Evolutionary conservation across 1,140 invertebrate species (phyloP).

Genomic region (Drosophila tristis): DNA sequence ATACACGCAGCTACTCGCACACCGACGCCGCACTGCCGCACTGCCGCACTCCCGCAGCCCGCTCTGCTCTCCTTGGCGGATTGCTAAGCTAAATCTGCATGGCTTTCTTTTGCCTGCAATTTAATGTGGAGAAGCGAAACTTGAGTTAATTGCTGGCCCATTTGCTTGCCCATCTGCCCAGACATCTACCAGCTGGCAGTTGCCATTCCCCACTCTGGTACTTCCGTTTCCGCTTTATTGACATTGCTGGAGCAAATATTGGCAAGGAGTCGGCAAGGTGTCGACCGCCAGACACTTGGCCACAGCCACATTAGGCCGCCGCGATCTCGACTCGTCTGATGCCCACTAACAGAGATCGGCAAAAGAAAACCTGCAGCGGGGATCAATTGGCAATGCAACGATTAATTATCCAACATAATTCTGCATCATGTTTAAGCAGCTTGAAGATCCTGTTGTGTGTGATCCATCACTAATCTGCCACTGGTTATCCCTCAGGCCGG

Average conservation of each 20-base stretch:
- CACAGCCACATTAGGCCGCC: neutral
- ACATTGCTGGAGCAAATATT: slow-evolving; percentile 67
- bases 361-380: too few species aligned
- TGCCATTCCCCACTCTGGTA: slow-evolving; percentile 17
- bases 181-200: neutral
- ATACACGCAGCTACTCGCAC: too few species aligned
- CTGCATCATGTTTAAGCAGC: too few species aligned
- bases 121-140: too few species aligned
- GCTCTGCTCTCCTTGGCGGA: too few species aligned
- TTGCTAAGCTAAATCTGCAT: too few species aligned
- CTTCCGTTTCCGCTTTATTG: slow-evolving; percentile 51
- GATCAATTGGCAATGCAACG: neutral
- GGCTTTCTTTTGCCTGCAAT: too few species aligned
- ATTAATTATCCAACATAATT: neutral
- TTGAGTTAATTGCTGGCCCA: neutral
- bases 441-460: too few species aligned
- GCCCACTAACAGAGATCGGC: neutral
- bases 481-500: slow-evolving; percentile 6
- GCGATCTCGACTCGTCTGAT: neutral
- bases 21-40: too few species aligned
- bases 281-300: slow-evolving; percentile 40
- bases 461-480: slow-evolving; percentile 7
- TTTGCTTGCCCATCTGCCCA: neutral
- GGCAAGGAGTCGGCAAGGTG: slow-evolving; percentile 63
- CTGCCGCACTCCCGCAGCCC: too few species aligned